A percentile compares a stretch with the other conserved stretches of the same genome.
These are phyloP conservation scores for Caenorhabditis drosophilae DNA, from an alignment of 2,888 invertebrate genomes.

Conservation along the genomic window DNA sequence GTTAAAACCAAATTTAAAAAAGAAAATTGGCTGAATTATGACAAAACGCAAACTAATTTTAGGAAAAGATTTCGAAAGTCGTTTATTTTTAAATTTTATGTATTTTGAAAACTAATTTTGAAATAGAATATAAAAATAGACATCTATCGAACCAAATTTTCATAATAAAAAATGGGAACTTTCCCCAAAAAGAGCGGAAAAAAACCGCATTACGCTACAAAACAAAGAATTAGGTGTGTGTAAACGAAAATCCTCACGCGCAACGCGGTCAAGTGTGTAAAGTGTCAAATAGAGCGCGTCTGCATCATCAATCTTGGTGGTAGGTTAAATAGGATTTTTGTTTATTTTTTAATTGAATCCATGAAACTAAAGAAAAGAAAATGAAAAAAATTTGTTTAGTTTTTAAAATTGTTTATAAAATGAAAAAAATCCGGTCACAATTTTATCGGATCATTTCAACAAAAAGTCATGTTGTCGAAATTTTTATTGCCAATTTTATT, in stretches of 20 bases:
- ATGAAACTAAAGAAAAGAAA: too few species aligned
- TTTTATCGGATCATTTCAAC: too few species aligned
- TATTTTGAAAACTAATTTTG: not conserved
- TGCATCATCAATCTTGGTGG: not conserved
- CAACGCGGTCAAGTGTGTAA: constrained; percentile 22
- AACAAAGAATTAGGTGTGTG: not conserved
- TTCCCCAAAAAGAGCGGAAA: not conserved
- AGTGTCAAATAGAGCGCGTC: constrained; percentile 17
- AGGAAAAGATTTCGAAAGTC: too few species aligned
- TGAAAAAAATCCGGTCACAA: too few species aligned
- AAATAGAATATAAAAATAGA: not conserved
- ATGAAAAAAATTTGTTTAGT: too few species aligned
- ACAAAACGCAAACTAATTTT: not conserved
- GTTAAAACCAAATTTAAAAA: too few species aligned
- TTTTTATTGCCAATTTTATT: too few species aligned
- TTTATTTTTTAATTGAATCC: too few species aligned
- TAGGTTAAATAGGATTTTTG: not conserved
- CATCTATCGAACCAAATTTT: not conserved
- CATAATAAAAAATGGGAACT: not conserved
- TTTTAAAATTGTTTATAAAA: not conserved
- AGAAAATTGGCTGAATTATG: not conserved
- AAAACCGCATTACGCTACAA: constrained; percentile 4
- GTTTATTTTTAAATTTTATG: too few species aligned
- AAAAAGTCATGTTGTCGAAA: too few species aligned
- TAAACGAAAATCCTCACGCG: not conserved